Evolutionary conservation across 2,113 vertebrate genomes (phyloP).

Genomic region (Taurulus bubalis): DNA sequence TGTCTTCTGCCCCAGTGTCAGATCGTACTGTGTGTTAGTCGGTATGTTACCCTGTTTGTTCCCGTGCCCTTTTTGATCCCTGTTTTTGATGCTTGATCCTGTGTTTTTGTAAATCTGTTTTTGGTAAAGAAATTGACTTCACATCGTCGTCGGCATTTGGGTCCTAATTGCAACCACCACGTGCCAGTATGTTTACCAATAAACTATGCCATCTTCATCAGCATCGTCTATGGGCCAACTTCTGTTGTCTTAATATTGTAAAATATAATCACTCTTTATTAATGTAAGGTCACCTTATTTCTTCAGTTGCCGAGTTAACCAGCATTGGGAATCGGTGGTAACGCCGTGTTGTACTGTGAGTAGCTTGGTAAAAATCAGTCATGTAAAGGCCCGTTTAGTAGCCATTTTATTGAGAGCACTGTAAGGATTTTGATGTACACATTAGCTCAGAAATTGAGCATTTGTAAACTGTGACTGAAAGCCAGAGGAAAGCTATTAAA

Average conservation of each 20-base stretch:
- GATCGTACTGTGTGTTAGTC: too few species aligned
- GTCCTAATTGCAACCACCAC: too few species aligned
- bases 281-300: background rate
- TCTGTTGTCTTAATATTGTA: background rate
- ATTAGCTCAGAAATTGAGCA: background rate
- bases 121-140: too few species aligned
- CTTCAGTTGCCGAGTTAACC: background rate
- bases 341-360: background rate
- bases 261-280: background rate
- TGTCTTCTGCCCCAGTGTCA: too few species aligned
- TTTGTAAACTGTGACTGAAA: background rate
- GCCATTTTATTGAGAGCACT: too few species aligned
- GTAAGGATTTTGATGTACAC: background rate
- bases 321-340: background rate
- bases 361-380: background rate
- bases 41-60: too few species aligned
- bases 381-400: background rate
- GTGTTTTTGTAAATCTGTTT: too few species aligned
- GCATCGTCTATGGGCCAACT: background rate
- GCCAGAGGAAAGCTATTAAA: background rate
- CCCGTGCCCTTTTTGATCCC: too few species aligned
- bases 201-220: background rate
- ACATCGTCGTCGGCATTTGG: too few species aligned
- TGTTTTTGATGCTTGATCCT: too few species aligned
- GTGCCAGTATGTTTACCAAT: constrained; percentile 13